Conservation (phyloP, 2,113 vertebrate genomes). For the Sphyrna mokarran region DNA sequence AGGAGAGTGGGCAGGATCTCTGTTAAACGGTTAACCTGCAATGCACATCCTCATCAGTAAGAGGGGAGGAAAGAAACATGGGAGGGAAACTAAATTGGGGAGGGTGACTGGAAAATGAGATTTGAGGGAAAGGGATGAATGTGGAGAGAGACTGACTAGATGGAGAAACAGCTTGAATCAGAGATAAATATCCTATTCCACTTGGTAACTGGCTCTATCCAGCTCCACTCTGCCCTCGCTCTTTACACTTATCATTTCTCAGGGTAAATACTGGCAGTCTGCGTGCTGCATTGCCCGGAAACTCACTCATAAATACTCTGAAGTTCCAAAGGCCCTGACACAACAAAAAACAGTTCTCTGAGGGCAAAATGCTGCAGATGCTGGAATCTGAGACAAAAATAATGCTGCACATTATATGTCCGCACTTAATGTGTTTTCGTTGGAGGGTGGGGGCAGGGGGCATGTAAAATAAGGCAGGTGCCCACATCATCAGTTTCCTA, state of each 20-base stretch:
- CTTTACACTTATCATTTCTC: background rate
- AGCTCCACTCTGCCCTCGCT: background rate
- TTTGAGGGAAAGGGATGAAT: background rate
- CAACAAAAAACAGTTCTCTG: background rate
- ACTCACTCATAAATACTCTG: background rate
- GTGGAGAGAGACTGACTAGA: background rate
- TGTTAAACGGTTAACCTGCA: background rate
- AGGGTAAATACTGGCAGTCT: background rate
- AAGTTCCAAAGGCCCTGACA: background rate
- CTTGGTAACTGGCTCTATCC: background rate
- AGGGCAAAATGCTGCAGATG: no score
- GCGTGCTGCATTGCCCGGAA: background rate
- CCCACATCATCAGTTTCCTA: no score
- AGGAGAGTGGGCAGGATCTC: background rate
- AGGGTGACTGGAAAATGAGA: background rate
- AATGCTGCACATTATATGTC: no score
- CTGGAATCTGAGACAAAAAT: no score
- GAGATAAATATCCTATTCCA: background rate
- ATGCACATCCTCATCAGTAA: background rate
- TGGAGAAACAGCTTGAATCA: background rate
- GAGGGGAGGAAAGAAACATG: background rate
- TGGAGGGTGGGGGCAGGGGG: no score
- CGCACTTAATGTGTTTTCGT: no score
- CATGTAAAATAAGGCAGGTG: no score
- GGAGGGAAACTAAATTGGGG: background rate